Evolutionary conservation across 2,113 vertebrate genomes (phyloP).

Genomic region (Hyla sarda): DNA sequence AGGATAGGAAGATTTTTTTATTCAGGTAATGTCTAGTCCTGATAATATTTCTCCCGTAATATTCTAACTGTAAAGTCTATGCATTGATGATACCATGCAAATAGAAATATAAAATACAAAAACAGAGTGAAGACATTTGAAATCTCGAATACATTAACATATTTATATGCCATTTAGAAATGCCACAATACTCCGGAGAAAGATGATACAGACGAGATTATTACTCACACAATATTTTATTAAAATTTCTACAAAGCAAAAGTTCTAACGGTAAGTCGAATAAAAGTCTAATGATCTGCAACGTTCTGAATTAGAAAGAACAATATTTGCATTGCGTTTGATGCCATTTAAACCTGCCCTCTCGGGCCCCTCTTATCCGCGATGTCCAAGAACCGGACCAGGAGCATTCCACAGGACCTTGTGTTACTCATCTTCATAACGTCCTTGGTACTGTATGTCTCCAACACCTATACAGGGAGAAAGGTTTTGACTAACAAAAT

Average conservation of each 20-base stretch:
- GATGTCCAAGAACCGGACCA: background rate
- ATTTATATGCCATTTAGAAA: slow-evolving; percentile 60
- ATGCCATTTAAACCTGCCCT: background rate
- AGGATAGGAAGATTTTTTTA: slow-evolving; percentile 1
- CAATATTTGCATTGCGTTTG: slow-evolving; percentile 9
- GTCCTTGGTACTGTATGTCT: too few relatives aligned
- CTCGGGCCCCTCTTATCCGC: background rate
- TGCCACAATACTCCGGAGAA: slow-evolving; percentile 57
- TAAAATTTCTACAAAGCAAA: slow-evolving; percentile 24
- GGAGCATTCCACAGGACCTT: background rate
- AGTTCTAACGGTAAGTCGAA: background rate
- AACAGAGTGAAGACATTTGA: slow-evolving; percentile 51
- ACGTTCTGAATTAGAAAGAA: background rate
- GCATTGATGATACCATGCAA: slow-evolving; percentile 43
- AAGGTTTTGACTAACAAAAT: background rate
- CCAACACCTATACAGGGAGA: too few relatives aligned
- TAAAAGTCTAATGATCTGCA: background rate
- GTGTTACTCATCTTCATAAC: background rate
- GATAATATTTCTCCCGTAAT: slow-evolving; percentile 34
- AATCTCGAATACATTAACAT: slow-evolving; percentile 57
- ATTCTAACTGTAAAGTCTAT: slow-evolving; percentile 13
- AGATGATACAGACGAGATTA: slow-evolving; percentile 33
- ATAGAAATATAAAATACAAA: slow-evolving; percentile 55
- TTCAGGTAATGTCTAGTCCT: slow-evolving; percentile 13
- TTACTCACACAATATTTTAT: slow-evolving; percentile 26